Evolutionary conservation across 2,113 vertebrate genomes (phyloP).

Genomic region (Cyanistes caeruleus): DNA sequence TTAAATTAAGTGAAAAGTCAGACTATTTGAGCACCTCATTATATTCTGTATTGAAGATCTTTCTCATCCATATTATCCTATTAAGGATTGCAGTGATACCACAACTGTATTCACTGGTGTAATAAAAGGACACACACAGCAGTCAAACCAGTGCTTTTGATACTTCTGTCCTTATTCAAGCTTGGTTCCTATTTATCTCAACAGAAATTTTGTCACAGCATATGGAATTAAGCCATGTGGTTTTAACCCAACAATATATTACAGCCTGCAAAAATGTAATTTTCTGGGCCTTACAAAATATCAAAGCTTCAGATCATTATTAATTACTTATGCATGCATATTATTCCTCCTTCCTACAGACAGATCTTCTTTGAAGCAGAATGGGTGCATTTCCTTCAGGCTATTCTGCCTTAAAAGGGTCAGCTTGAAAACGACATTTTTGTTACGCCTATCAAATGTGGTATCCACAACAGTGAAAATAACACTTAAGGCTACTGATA

Average conservation of each 20-base stretch:
- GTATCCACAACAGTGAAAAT: conserved; percentile 46
- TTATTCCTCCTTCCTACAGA: conserved; percentile 60
- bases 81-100: conserved; percentile 56
- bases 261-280: conserved; percentile 36
- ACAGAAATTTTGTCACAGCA: conserved; percentile 37
- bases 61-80: conserved; percentile 70
- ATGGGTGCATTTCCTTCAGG: conserved; percentile 60
- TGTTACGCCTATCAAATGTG: conserved; percentile 45
- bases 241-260: conserved; percentile 51
- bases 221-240: conserved; percentile 14
- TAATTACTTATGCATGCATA: conserved; percentile 71
- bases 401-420: conserved; percentile 61
- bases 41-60: conserved; percentile 54
- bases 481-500: conserved; percentile 34
- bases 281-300: conserved; percentile 54
- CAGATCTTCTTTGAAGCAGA: conserved; percentile 67
- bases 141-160: conserved; percentile 37
- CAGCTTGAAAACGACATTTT: conserved; percentile 53
- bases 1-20: conserved; percentile 69
- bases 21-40: conserved; percentile 66
- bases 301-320: conserved; percentile 62
- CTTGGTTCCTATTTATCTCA: conserved; percentile 38
- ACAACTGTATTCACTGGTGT: conserved; percentile 50
- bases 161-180: conserved; percentile 37
- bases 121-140: conserved; percentile 53